Percentiles rank a stretch among this genome's conserved stretches.
These are phyloP conservation scores for Tetragonisca angustula DNA, from an alignment of 2,888 invertebrate genomes.

Conservation along the genomic window DNA sequence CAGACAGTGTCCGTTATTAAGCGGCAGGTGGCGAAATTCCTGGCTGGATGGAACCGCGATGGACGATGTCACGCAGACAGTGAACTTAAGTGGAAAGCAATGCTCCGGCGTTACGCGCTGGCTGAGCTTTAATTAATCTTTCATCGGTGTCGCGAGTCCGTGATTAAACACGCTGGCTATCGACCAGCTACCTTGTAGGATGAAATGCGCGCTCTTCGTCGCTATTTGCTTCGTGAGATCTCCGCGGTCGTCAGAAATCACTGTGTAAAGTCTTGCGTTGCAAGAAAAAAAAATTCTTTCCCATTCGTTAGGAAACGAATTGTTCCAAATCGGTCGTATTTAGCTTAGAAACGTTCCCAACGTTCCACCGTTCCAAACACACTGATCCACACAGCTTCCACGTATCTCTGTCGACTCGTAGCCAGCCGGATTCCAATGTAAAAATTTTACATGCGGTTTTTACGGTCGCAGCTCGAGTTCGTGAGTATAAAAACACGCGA, in stretches of 20 bases:
- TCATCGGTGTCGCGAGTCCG: constrained; percentile 58
- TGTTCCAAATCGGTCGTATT: not conserved
- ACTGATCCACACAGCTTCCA: not conserved
- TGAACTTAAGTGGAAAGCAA: constrained; percentile 73
- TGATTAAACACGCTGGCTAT: constrained; percentile 52
- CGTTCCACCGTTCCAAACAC: not conserved
- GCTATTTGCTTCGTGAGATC: not conserved
- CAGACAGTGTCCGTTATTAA: constrained; percentile 57
- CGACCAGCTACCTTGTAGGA: constrained; percentile 49
- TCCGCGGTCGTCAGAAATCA: not conserved
- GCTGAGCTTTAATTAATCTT: constrained; percentile 72
- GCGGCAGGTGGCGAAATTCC: constrained; percentile 50
- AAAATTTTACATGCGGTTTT: constrained; percentile 4
- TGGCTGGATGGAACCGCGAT: not conserved
- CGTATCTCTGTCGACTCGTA: not conserved
- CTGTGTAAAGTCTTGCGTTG: not conserved
- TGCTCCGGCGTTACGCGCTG: constrained; percentile 68
- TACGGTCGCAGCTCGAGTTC: not conserved
- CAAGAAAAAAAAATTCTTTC: too few species aligned
- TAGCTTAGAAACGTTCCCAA: not conserved
- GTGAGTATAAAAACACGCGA: not conserved
- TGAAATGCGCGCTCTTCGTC: constrained; percentile 29
- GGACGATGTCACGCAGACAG: constrained; percentile 7
- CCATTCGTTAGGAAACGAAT: too few species aligned
- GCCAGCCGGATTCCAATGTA: not conserved